phyloP scores from a whole-genome alignment of 1,140 invertebrate species.

The Caenorhabditis briggsae region DNA sequence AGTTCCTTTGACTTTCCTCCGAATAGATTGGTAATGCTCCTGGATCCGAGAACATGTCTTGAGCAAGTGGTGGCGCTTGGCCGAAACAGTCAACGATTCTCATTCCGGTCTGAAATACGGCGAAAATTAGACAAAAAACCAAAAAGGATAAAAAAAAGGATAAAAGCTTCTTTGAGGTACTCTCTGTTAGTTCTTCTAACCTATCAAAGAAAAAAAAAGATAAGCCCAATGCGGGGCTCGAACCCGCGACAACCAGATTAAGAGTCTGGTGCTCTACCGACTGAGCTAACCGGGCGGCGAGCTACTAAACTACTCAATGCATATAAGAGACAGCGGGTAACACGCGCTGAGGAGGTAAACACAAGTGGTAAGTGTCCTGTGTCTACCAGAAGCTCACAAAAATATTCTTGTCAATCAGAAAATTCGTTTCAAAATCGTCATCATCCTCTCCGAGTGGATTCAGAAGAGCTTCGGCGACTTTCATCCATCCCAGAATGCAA shows the following conservation, averaged over 20 bases:
- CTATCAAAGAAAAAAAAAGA: conserved; percentile 78
- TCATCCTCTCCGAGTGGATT: conserved; percentile 88
- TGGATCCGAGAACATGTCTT: conserved; percentile 41
- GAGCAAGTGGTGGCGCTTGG: neutral
- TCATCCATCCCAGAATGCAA: conserved; percentile 95
- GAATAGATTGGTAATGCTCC: conserved; percentile 37
- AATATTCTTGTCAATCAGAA: conserved; percentile 48
- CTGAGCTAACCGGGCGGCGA: conserved; percentile 75
- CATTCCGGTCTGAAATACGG: conserved; percentile 27
- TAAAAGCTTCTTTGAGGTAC: too few species aligned
- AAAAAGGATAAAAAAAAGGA: too few species aligned
- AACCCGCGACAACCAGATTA: conserved; percentile 78
- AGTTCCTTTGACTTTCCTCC: conserved; percentile 13
- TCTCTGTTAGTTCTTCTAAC: too few species aligned
- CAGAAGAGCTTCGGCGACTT: conserved; percentile 88
- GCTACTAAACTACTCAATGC: neutral
- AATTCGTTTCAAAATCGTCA: conserved; percentile 60
- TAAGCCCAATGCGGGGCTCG: conserved; percentile 77
- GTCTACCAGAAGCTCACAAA: conserved; percentile 9
- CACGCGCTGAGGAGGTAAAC: neutral
- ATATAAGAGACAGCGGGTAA: neutral
- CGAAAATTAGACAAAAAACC: too few species aligned
- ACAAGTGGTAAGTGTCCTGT: neutral
- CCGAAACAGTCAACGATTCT: conserved; percentile 4
- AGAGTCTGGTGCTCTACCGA: conserved; percentile 78